phyloP scores from a whole-genome alignment of 2,113 vertebrate genomes.

The Semnornis frantzii region DNA sequence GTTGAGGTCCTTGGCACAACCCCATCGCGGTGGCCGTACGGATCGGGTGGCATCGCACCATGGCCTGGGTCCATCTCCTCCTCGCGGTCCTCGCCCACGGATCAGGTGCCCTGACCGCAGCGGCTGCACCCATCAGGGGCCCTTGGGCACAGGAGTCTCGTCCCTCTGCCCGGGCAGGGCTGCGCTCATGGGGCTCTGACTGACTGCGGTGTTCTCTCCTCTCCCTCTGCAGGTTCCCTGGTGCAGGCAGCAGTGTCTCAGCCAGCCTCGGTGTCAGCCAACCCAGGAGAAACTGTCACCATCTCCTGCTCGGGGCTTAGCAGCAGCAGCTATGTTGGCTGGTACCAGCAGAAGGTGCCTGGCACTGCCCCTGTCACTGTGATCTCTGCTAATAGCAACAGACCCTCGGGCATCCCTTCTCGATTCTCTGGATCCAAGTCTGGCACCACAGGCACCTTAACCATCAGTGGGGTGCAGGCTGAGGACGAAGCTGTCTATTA shows the following conservation, averaged over 20 bases:
- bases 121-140: rapidly evolving
- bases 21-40: too few species aligned
- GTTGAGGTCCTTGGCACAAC: neutral
- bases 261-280: neutral
- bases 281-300: neutral
- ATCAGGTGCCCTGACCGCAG: neutral
- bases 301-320: neutral
- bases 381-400: rapidly evolving
- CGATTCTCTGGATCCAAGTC: neutral
- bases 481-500: slow-evolving; percentile 1
- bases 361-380: neutral
- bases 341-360: neutral
- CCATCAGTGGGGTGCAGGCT: neutral
- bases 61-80: neutral
- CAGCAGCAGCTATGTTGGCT: neutral
- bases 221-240: neutral
- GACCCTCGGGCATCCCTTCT: neutral
- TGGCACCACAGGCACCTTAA: neutral
- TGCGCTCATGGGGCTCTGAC: neutral
- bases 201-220: neutral
- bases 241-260: neutral
- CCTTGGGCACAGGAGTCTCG: rapidly evolving
- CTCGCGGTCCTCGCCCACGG: neutral
- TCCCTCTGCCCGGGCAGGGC: rapidly evolving
- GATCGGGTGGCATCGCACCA: neutral